phyloP scores from a whole-genome alignment of 2,113 vertebrate species.

The Poeciliopsis occidentalis region DNA sequence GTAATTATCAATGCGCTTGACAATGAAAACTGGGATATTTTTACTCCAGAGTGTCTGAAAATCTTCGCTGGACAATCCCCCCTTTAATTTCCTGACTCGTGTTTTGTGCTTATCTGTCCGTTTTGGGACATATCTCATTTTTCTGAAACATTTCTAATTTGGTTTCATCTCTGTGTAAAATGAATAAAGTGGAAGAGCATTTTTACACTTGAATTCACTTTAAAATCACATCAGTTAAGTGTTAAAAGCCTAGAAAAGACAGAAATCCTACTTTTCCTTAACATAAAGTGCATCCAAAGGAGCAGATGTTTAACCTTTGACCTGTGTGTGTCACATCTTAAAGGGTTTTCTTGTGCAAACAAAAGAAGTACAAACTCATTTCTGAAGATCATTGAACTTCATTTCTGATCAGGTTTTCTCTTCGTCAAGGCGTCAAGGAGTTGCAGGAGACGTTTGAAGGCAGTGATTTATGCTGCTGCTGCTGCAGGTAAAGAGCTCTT shows the following conservation, averaged over 20 bases:
- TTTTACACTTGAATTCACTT: background rate
- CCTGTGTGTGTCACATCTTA: background rate
- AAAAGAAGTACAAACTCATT: background rate
- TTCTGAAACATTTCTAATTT: background rate
- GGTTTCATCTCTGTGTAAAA: background rate
- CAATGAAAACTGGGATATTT: too few relatives aligned
- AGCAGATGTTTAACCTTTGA: background rate
- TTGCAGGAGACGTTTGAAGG: too few relatives aligned
- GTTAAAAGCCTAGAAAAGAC: background rate
- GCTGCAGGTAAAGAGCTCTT: too few relatives aligned
- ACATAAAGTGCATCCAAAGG: background rate
- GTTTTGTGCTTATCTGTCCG: too few relatives aligned
- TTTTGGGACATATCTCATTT: background rate
- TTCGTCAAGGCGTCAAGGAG: background rate
- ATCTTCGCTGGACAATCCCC: too few relatives aligned
- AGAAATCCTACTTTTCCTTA: background rate
- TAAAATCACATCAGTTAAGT: background rate
- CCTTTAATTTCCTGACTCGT: too few relatives aligned
- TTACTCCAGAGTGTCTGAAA: too few relatives aligned
- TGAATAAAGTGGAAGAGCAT: background rate
- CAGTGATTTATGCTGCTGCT: too few relatives aligned
- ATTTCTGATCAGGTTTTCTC: background rate
- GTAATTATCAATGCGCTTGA: too few relatives aligned
- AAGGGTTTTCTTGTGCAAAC: too few relatives aligned
- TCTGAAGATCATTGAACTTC: background rate